Evolutionary conservation across 2,113 vertebrate genomes (phyloP).

Genomic region (Diphyllodes magnificus): DNA sequence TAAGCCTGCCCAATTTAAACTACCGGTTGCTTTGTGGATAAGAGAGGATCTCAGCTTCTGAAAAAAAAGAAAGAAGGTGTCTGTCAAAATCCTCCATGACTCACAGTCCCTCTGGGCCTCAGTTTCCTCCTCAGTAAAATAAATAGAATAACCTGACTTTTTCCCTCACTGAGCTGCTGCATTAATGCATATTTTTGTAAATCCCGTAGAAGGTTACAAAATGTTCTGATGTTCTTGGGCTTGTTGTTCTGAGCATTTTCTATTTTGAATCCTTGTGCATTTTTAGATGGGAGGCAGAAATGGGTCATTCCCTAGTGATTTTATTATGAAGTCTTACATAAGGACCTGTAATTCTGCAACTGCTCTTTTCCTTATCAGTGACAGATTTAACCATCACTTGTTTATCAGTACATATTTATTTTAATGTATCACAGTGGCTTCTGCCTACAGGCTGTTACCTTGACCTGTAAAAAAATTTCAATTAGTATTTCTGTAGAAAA

Average conservation of each 20-base stretch:
- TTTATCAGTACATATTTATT: background rate
- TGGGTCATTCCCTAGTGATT: constrained; percentile 16
- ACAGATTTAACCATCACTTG: background rate
- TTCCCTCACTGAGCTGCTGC: background rate
- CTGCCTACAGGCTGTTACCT: background rate
- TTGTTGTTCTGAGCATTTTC: constrained; percentile 8
- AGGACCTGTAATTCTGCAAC: background rate
- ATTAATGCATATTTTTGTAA: background rate
- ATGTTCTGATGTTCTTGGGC: background rate
- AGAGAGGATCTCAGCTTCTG: background rate
- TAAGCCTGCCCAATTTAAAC: background rate
- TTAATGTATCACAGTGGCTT: background rate
- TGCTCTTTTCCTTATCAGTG: background rate
- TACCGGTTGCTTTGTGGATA: background rate
- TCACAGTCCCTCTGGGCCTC: background rate
- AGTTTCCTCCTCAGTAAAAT: background rate
- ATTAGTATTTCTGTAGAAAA: background rate
- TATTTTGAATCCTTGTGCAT: constrained; percentile 10
- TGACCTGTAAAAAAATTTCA: background rate
- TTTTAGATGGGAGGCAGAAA: constrained; percentile 25
- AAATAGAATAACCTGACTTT: background rate
- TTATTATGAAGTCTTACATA: background rate
- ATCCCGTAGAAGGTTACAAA: background rate
- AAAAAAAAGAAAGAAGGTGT: background rate
- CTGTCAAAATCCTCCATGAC: background rate